These are phyloP conservation scores for Trypoxylus dichotomus DNA, from an alignment of 1,140 invertebrate species.

Conservation along the genomic window DNA sequence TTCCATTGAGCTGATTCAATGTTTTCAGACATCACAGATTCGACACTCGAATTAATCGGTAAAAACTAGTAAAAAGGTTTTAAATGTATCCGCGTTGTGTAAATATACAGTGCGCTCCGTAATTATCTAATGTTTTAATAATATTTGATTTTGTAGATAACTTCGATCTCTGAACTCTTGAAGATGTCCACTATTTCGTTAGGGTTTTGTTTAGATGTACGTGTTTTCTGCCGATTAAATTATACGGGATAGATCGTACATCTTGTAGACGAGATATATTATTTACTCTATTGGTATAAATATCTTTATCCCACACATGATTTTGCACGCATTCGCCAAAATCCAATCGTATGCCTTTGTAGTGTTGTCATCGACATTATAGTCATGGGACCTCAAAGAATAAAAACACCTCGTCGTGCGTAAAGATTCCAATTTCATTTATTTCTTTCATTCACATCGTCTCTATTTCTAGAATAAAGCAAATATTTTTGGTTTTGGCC, in stretches of 20 bases:
- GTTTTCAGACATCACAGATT: neutral
- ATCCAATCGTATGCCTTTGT: neutral
- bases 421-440: neutral
- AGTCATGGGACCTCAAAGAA: conserved; percentile 9
- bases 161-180: too few relatives aligned
- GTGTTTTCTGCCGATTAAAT: neutral
- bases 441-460: conserved; percentile 7
- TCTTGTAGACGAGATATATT: too few relatives aligned
- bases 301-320: neutral
- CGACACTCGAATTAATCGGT: neutral
- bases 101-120: too few relatives aligned
- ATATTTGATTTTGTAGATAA: too few relatives aligned
- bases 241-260: neutral
- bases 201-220: neutral
- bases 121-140: too few relatives aligned
- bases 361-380: neutral
- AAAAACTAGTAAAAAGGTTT: neutral
- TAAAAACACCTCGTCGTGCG: conserved; percentile 8
- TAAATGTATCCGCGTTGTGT: neutral
- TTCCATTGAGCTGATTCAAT: neutral
- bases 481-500: conserved; percentile 13
- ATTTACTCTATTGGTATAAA: neutral
- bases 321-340: neutral
- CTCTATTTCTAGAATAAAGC: conserved; percentile 18
- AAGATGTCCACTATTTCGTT: neutral